Percentiles rank a stretch among this genome's conserved stretches.
phyloP scores from a whole-genome alignment of 1,140 invertebrate genomes.

The Tetramorium parvispinum region DNA sequence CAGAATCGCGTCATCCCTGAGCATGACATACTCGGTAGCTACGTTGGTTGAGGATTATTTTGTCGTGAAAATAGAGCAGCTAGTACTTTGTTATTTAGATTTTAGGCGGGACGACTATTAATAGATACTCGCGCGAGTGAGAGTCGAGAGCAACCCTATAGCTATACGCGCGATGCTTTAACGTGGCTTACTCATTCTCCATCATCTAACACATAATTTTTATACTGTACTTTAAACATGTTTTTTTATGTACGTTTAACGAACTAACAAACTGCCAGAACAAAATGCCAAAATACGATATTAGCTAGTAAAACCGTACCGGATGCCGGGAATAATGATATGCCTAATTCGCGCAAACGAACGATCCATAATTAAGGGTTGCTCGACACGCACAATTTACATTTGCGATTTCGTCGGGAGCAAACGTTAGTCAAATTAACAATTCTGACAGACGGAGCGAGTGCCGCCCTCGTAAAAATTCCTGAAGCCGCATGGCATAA shows the following conservation, averaged over 20 bases:
- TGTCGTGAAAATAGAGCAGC: background rate
- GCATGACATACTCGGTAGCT: background rate
- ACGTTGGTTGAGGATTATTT: conserved; percentile 16
- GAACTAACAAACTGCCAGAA: conserved; percentile 43
- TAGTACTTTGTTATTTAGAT: conserved; percentile 55
- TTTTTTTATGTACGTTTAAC: background rate
- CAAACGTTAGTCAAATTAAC: background rate
- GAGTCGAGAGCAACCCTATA: background rate
- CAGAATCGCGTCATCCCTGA: conserved; percentile 54
- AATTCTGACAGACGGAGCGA: conserved; percentile 68
- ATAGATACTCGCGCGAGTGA: conserved; percentile 6
- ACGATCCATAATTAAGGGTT: background rate
- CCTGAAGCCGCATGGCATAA: conserved; percentile 75
- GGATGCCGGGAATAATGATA: background rate
- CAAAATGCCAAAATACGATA: conserved; percentile 13
- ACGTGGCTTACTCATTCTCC: background rate
- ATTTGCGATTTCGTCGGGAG: background rate
- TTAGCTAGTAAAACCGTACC: background rate
- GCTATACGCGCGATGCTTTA: background rate
- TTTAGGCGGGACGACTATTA: conserved; percentile 7
- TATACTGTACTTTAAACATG: background rate
- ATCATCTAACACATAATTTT: background rate
- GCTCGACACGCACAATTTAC: background rate
- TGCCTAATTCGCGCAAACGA: background rate
- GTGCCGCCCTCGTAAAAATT: conserved; percentile 70